These are phyloP conservation scores for Molossus alvarezi DNA, from an alignment of 2,797 vertebrate species.

Conservation along the genomic window DNA sequence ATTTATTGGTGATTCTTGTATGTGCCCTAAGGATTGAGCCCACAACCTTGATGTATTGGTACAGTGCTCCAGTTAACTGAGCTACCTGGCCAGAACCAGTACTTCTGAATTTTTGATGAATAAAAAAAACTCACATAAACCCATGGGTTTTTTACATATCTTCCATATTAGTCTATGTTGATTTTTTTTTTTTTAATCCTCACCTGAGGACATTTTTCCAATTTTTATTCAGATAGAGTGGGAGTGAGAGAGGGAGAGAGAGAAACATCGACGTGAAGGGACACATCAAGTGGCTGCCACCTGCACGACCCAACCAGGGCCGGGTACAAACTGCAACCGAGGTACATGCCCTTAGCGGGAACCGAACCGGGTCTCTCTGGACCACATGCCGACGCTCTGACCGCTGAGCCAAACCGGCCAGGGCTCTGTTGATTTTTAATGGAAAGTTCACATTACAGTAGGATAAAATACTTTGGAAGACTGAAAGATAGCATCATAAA, in stretches of 20 bases:
- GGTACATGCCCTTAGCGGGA: too few species aligned
- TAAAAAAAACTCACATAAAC: not conserved
- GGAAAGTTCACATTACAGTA: not conserved
- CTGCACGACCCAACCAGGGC: too few species aligned
- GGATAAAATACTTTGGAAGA: not conserved
- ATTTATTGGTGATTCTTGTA: not conserved
- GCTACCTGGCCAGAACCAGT: not conserved
- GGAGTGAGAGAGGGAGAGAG: too few species aligned
- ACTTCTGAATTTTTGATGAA: not conserved
- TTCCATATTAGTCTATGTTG: not conserved
- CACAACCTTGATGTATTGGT: not conserved
- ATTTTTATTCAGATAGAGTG: too few species aligned
- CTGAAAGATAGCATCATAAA: not conserved
- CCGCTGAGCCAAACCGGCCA: too few species aligned
- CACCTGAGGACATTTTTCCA: too few species aligned
- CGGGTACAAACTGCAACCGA: too few species aligned
- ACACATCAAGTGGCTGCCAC: too few species aligned
- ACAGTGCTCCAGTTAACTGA: not conserved
- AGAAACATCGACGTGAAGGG: too few species aligned
- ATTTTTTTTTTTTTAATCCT: not conserved
- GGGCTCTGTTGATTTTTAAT: constrained; percentile 7
- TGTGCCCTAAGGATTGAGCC: not conserved
- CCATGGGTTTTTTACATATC: not conserved
- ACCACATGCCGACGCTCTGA: too few species aligned
- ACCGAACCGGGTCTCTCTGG: too few species aligned